Base-by-base conservation (phyloP, 2,113 vertebrate genomes). In the Sarotherodon lohbergeri region DNA sequence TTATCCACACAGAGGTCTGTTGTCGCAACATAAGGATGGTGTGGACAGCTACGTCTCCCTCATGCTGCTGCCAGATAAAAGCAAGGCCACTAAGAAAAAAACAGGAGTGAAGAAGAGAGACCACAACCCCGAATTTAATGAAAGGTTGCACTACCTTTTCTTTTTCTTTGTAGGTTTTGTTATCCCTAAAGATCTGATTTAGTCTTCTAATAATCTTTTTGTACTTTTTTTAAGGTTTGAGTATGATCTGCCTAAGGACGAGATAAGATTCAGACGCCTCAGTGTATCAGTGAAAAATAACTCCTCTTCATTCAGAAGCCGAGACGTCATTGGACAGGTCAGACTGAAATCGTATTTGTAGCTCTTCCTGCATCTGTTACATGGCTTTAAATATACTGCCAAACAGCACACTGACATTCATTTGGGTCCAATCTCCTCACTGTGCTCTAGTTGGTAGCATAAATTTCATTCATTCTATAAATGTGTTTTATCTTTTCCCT, bases 251-350 rank as follows among this genome's bases (percentile, higher is more conserved):
- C 81, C 97, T 16, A 9, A 93, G 80, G 97, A 97, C 1, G 98
- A 98, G 43, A 91, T 90, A 1, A 92, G 88, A 4, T 95, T 94
- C 82, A 94, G 95, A 61, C 94, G 91, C 83, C 96, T 99, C 82
- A 97, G 97, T 14, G 93, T 97, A 3, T 96, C 96, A 0, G 97
- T 99, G 88, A 98, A 98, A 93, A 97, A 98, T 82, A 97, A 93
- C 83, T 90, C 94, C 0, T 92, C 96, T 6, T 98, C 98, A 5
- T 98, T 99, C 94, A 97, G 98, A 96, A 97, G 97, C 5, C 94
- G 96, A 48, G 97, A 98, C 56, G 80, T 96, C 63, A 95, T 98
- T 81, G 98, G 98, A 83, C 98, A 98, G 97, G 98, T 98, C 55
- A 88, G 94, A 91, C 16, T 86, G 19, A 82, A 16, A 16, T 13